phyloP scores from a whole-genome alignment of 2,888 invertebrate genomes.

The Hyposoter didymator region DNA sequence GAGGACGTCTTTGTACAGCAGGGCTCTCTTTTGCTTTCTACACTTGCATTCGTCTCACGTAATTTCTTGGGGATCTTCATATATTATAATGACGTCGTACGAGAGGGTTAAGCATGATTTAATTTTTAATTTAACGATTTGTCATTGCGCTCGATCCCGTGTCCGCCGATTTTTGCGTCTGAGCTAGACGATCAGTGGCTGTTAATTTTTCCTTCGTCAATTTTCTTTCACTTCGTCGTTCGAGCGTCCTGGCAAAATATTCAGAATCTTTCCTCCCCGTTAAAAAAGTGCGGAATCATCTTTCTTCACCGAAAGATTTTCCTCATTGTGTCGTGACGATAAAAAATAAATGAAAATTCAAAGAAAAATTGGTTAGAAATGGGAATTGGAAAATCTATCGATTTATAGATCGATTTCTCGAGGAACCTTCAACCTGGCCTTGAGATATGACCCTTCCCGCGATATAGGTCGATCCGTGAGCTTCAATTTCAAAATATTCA shows the following conservation, averaged over 20 bases:
- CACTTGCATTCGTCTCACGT: constrained; percentile 51
- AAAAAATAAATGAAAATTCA: background rate
- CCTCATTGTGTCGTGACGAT: too few species aligned
- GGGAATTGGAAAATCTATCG: background rate
- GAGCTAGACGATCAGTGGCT: background rate
- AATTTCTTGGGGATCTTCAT: constrained; percentile 36
- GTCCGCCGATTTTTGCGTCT: background rate
- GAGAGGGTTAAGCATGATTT: constrained; percentile 33
- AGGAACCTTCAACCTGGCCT: constrained; percentile 41
- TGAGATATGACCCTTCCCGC: constrained; percentile 7
- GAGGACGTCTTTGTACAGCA: constrained; percentile 25
- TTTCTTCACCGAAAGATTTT: background rate
- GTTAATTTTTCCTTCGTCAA: background rate
- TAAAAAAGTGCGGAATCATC: background rate
- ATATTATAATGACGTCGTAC: constrained; percentile 37
- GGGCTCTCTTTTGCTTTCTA: constrained; percentile 57
- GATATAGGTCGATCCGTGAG: constrained; percentile 31
- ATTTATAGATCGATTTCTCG: background rate
- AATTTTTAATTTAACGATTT: constrained; percentile 49
- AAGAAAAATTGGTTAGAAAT: background rate
- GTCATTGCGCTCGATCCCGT: background rate
- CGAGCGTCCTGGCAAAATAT: background rate
- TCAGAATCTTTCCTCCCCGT: background rate
- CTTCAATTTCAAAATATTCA: constrained; percentile 39
- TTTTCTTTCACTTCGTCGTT: background rate